phyloP scores from a whole-genome alignment of 1,140 invertebrate species.

The Chironomus striatipennis region DNA sequence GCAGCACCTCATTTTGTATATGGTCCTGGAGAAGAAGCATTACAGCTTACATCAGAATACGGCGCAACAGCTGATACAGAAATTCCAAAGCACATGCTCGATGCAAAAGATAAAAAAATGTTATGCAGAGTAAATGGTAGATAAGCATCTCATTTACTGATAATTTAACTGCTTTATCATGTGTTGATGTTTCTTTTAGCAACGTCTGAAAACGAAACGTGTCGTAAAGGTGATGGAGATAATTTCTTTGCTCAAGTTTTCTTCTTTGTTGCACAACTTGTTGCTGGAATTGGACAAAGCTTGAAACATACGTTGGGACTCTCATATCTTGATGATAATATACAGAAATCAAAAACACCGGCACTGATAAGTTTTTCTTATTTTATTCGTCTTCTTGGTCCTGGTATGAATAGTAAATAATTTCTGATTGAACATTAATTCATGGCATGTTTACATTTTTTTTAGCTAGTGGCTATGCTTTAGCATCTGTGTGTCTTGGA shows the following conservation, averaged over 20 bases:
- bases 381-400: constrained; percentile 54
- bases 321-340: constrained; percentile 54
- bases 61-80: constrained; percentile 29
- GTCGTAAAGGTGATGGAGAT: constrained; percentile 40
- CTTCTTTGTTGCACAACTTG: constrained; percentile 49
- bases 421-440: no score
- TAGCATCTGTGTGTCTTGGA: constrained; percentile 54
- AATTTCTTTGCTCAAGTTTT: constrained; percentile 45
- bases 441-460: no score
- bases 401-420: constrained; percentile 31
- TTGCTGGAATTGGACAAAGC: constrained; percentile 50
- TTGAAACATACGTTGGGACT: constrained; percentile 51
- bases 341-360: constrained; percentile 52
- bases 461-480: constrained; percentile 49
- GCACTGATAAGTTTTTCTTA: constrained; percentile 51
- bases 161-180: neutral
- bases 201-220: neutral
- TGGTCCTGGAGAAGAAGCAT: constrained; percentile 51
- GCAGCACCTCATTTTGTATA: constrained; percentile 61
- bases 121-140: constrained; percentile 31
- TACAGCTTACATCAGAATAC: constrained; percentile 50
- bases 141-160: no score
- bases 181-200: neutral
- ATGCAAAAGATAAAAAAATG: neutral
- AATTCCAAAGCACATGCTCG: neutral